Percentiles rank a stretch among this genome's conserved stretches.
phyloP scores from a whole-genome alignment of 2,797 vertebrate species.

The Tapirus indicus region DNA sequence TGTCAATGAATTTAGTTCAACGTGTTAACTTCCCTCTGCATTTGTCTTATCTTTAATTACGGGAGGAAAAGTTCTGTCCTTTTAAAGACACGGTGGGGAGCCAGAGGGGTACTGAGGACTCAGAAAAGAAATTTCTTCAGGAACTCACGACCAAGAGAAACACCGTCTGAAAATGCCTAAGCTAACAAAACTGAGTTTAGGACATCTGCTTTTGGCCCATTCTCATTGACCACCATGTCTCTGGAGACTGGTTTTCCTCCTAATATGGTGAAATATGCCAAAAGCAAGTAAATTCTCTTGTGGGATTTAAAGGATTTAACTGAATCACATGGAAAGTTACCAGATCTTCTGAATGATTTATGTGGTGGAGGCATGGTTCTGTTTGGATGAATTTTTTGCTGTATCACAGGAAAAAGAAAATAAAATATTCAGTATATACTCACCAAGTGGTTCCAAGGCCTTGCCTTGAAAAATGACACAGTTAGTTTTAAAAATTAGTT shows the following conservation, averaged over 20 bases:
- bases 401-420: conserved; percentile 73
- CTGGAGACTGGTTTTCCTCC: conserved; percentile 74
- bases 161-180: conserved; percentile 60
- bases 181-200: conserved; percentile 60
- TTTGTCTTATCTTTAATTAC: conserved; percentile 31
- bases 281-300: conserved; percentile 78
- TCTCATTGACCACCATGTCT: conserved; percentile 68
- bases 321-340: conserved; percentile 81
- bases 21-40: not conserved
- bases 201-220: conserved; percentile 68
- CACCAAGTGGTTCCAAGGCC: conserved; percentile 64
- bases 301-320: conserved; percentile 77
- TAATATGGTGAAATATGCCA: conserved; percentile 81
- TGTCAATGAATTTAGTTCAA: not conserved
- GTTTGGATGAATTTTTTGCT: conserved; percentile 80
- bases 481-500: conserved; percentile 36
- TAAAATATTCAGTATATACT: conserved; percentile 64
- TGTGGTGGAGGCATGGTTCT: conserved; percentile 73
- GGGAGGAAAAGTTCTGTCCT: not conserved
- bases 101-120: not conserved
- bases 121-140: conserved; percentile 40
- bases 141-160: conserved; percentile 66
- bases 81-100: not conserved
- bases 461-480: conserved; percentile 26
- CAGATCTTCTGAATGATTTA: conserved; percentile 80